Percentiles rank a stretch among this genome's conserved stretches.
Conservation (phyloP, 2,797 vertebrate species). For the Avahi laniger region DNA sequence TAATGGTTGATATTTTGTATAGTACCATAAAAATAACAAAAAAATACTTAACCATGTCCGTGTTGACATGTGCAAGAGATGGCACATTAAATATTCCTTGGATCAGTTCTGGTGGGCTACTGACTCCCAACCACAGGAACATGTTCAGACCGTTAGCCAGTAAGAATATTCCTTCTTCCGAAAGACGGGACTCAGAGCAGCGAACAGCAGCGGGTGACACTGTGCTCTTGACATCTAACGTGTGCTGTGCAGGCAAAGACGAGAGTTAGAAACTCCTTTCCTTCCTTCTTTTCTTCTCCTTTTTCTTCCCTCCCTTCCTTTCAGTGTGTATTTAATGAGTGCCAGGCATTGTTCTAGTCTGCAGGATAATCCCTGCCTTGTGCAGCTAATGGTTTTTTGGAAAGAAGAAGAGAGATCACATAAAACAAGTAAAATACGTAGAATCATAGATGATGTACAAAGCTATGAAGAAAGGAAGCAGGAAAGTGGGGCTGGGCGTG, state of each 20-base stretch:
- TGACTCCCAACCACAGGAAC: constrained; percentile 95
- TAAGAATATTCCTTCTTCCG: constrained; percentile 92
- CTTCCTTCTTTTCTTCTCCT: background rate
- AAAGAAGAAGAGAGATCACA: background rate
- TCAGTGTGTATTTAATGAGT: background rate
- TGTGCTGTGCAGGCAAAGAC: constrained; percentile 86
- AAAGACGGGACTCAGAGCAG: constrained; percentile 94
- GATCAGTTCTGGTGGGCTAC: constrained; percentile 90
- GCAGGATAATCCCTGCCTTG: background rate
- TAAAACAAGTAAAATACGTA: background rate
- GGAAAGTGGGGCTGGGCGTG: too few relatives aligned
- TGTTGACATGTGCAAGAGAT: constrained; percentile 91
- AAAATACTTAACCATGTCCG: constrained; percentile 89
- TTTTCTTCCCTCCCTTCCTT: background rate
- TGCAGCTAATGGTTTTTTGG: background rate
- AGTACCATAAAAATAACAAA: background rate
- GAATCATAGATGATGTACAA: background rate
- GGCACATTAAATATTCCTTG: constrained; percentile 94
- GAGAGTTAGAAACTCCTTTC: background rate
- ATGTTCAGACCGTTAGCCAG: constrained; percentile 92
- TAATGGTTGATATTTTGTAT: background rate
- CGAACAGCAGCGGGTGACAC: constrained; percentile 88
- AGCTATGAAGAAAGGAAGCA: background rate
- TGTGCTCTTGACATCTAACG: constrained; percentile 86
- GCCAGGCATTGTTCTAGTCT: background rate